Evolutionary conservation across 2,113 vertebrate genomes (phyloP), one percentile per base, ranked within the genome.

Genomic region (Etheostoma spectabile): DNA sequence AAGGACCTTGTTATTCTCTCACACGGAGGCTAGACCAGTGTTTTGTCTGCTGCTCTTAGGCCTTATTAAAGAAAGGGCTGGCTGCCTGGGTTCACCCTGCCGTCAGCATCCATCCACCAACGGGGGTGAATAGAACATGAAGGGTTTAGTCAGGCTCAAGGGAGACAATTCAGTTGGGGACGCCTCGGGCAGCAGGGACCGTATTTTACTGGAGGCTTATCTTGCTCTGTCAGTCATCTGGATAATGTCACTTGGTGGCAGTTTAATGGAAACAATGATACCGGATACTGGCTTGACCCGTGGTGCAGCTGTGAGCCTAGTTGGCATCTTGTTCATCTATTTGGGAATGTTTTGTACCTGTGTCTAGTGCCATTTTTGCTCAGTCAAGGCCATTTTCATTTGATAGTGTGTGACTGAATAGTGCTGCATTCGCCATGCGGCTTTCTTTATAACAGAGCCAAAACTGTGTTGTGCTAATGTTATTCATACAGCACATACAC

Each of bases 1-100:
- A 89, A 86, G 72, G 82, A 70, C 75, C 77, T 88, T 80, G 81
- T 87, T 92, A 82, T 87, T 86, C 86, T 86, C 74, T 80, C 75
- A 56, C 56, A 46, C 48, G 30, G 70, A 73, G 61, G 59, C 67
- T 8, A 21, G 69, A 63, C 59, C 75, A n/a, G 38, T 4, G 69
- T 80, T 88, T 75, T 87, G 80, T 86, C 85, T 78, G 80, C 60
- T 60, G 62, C 79, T 86, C 82, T 71, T 59, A 46, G 80, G 71
- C 61, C 87, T 89, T 75, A 78, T 87, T 88, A 86, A 77, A 85
- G 78, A 79, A 30, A 46, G 22, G 85, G 60, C 84, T 49, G 55
- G 71, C 67, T 67, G 76, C 76, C 65, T 49, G 56, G 45, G 63
- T 77, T 53, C 18, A 3, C 62, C 79, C 68, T 42, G 22, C 83